phyloP scores from a whole-genome alignment of 2,113 vertebrate genomes.

The Nansenia antarctica region DNA sequence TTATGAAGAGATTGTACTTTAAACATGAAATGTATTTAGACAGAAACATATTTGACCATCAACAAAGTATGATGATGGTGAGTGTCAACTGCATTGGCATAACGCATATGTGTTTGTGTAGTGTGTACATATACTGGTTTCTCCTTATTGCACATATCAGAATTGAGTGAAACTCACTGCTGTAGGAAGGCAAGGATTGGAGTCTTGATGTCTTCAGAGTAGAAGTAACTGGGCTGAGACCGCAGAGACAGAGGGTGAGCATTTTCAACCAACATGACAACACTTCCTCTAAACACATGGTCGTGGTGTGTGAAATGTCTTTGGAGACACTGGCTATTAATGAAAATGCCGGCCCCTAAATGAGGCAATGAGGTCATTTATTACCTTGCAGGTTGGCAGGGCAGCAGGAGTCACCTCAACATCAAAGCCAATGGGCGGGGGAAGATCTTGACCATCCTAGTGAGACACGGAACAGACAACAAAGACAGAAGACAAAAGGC shows the following conservation, averaged over 20 bases:
- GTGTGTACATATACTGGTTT: neutral
- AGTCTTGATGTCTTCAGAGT: conserved; percentile 75
- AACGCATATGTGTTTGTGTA: neutral
- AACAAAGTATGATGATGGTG: neutral
- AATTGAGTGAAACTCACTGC: conserved; percentile 64
- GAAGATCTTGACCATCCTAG: conserved; percentile 79
- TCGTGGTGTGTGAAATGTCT: too few relatives aligned
- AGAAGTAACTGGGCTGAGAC: conserved; percentile 76
- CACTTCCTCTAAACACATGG: neutral
- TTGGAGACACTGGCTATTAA: too few relatives aligned
- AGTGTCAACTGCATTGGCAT: neutral
- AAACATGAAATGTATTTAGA: neutral
- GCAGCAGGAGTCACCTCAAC: conserved; percentile 69
- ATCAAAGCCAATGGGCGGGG: conserved; percentile 79
- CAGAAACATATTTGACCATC: neutral
- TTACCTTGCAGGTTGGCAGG: conserved; percentile 77
- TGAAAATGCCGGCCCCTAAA: neutral
- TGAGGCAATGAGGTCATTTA: neutral
- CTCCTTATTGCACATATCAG: neutral
- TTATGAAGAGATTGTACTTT: neutral
- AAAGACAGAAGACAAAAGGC: neutral
- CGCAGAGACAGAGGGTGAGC: neutral
- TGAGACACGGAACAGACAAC: neutral
- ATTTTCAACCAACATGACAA: neutral
- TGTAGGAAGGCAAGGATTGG: conserved; percentile 76